A percentile compares a stretch with the other conserved stretches of the same genome.
These are phyloP conservation scores for Aulostomus chinensis DNA, from an alignment of 2,797 vertebrate species.

Conservation along the genomic window DNA sequence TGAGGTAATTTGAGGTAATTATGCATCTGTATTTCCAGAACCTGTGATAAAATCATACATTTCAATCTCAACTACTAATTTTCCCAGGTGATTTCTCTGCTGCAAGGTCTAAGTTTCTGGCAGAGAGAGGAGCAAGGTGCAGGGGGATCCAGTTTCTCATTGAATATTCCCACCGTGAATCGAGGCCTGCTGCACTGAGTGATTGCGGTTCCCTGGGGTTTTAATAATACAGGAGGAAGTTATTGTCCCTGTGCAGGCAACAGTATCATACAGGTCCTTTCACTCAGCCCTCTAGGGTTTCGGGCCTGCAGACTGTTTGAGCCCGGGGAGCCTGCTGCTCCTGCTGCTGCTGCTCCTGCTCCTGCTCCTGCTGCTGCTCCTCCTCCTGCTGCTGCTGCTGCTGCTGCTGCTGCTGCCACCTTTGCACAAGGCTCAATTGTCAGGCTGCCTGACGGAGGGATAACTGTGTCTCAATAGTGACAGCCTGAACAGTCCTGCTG, in stretches of 20 bases:
- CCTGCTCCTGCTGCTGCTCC: slow-evolving; percentile 57
- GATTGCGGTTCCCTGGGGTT: slow-evolving; percentile 79
- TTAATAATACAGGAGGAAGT: slow-evolving; percentile 89
- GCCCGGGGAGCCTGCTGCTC: slow-evolving; percentile 67
- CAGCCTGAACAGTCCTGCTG: slow-evolving; percentile 65
- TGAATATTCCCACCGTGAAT: slow-evolving; percentile 83
- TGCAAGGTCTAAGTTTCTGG: slow-evolving; percentile 50
- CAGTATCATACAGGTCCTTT: slow-evolving; percentile 79
- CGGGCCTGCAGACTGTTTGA: slow-evolving; percentile 73
- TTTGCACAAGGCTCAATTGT: slow-evolving; percentile 81
- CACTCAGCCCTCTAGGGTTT: slow-evolving; percentile 78
- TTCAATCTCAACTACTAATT: slow-evolving; percentile 65
- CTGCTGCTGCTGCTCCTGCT: slow-evolving; percentile 42
- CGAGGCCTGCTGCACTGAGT: slow-evolving; percentile 76
- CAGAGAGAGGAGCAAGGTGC: slow-evolving; percentile 39
- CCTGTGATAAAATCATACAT: slow-evolving; percentile 34
- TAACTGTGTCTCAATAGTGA: slow-evolving; percentile 71
- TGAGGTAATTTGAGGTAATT: neutral
- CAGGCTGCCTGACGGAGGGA: slow-evolving; percentile 50
- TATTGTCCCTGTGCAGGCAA: slow-evolving; percentile 80
- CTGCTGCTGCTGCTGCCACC: slow-evolving; percentile 27
- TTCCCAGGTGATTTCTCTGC: slow-evolving; percentile 51
- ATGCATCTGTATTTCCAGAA: slow-evolving; percentile 1
- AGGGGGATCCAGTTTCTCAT: slow-evolving; percentile 83
- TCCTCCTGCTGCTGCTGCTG: slow-evolving; percentile 41